Evolutionary conservation across 2,888 invertebrate species (phyloP), one percentile per base, ranked within the genome.

Genomic region (Chymomyza amoena): DNA sequence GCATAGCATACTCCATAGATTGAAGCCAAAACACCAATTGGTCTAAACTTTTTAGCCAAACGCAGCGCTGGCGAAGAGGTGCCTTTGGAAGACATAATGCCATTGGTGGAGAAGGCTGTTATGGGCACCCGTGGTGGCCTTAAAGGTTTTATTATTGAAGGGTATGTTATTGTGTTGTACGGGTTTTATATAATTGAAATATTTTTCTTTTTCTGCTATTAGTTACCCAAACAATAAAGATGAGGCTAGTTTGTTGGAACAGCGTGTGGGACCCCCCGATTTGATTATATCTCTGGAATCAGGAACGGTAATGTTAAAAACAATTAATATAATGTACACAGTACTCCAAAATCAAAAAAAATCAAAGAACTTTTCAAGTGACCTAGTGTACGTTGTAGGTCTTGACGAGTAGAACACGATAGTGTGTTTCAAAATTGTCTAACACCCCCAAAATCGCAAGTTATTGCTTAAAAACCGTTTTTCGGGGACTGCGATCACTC

Each of bases 61-160:
- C 98, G 98, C 97, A 96, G 96, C 88, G 92, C 95, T 91, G 95
- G 98, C 76, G 95, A 96, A 75, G 93, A 98, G 32, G 98, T 98
- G 0, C 95, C 98, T 0, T 94, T 97, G 93, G 96, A 96, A 71
- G 93, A 96, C 6, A 97, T 99, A 0, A 91, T 99, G 79, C 95
- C 95, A 36, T 92, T 99, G 66, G 93, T 99, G 67, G 96, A 95
- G 84, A 96, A 95, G 83, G 96, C 96, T 18, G 97, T 99, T 92
- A 90, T 92, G 16, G 93, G 93, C 54, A 93, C 93, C 9, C 84
- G 94, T 6, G 91, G 92, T 0, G 92, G 91, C 1, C 93, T 95
- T 4, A 96, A 95, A 75, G 98, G 98, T 2, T 97, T 95, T 92
- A 93, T 98, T 36, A 96, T 98, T 82, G 97, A 98, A 89, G 98